These are phyloP conservation scores for Himalopsyche tibetana DNA, from an alignment of 2,888 invertebrate genomes.

Conservation along the genomic window DNA sequence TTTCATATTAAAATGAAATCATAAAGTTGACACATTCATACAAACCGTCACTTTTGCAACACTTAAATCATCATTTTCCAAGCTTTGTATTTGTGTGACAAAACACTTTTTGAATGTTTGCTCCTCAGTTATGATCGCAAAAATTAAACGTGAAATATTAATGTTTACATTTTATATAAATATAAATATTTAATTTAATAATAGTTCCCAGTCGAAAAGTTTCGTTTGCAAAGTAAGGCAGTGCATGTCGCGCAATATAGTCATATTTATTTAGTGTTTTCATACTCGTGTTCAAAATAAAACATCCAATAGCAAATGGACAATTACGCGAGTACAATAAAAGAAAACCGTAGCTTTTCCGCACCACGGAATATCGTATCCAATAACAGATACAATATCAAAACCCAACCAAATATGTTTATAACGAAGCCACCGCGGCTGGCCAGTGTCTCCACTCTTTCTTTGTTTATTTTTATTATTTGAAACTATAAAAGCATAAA, in stretches of 20 bases:
- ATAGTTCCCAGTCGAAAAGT: not conserved
- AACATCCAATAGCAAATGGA: conserved; percentile 26
- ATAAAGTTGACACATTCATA: too few relatives aligned
- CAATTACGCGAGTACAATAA: conserved; percentile 31
- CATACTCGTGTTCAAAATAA: conserved; percentile 20
- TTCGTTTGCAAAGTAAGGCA: not conserved
- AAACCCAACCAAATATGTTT: conserved; percentile 39
- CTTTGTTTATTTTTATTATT: conserved; percentile 64
- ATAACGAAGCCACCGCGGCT: conserved; percentile 40
- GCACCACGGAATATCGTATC: conserved; percentile 27
- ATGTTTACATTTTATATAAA: too few relatives aligned
- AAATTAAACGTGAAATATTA: too few relatives aligned
- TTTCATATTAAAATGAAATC: too few relatives aligned
- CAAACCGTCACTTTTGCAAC: too few relatives aligned
- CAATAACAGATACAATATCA: conserved; percentile 35
- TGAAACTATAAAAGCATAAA: conserved; percentile 66
- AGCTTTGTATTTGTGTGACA: too few relatives aligned
- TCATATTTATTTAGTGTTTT: conserved; percentile 34
- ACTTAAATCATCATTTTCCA: too few relatives aligned
- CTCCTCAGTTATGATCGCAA: too few relatives aligned
- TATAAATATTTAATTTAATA: too few relatives aligned
- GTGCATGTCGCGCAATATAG: not conserved
- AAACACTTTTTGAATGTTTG: too few relatives aligned
- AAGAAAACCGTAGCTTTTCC: conserved; percentile 12
- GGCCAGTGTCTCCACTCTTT: conserved; percentile 38